Percentiles rank a stretch among this genome's conserved stretches.
phyloP scores from a whole-genome alignment of 2,888 invertebrate genomes.

The Agrochola lota region DNA sequence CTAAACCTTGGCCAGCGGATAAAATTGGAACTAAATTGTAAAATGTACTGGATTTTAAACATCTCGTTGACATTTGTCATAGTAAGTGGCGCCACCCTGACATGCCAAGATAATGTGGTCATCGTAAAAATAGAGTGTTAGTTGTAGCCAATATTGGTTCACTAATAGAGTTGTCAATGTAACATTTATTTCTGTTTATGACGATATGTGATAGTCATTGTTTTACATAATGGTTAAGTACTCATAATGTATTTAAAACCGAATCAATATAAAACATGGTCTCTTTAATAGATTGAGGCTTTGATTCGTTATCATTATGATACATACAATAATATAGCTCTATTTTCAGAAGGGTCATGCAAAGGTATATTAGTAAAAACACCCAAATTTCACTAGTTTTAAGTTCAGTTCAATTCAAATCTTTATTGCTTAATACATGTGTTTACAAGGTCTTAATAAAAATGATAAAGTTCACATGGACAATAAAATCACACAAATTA shows the following conservation, averaged over 20 bases:
- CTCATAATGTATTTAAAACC: neutral
- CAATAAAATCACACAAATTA: too few species aligned
- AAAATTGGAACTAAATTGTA: slow-evolving; percentile 13
- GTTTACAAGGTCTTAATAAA: too few species aligned
- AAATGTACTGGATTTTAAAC: slow-evolving; percentile 11
- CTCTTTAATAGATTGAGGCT: neutral
- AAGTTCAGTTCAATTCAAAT: too few species aligned
- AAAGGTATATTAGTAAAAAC: too few species aligned
- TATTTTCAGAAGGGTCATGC: too few species aligned
- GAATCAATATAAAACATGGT: neutral
- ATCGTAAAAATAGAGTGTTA: slow-evolving; percentile 46
- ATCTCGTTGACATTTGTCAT: neutral
- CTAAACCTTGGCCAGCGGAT: slow-evolving; percentile 7
- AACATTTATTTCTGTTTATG: slow-evolving; percentile 53
- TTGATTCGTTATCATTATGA: neutral
- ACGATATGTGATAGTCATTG: slow-evolving; percentile 17
- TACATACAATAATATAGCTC: neutral
- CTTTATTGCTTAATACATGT: too few species aligned
- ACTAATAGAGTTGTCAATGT: slow-evolving; percentile 48
- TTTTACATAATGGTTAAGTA: slow-evolving; percentile 35
- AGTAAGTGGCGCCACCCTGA: slow-evolving; percentile 42
- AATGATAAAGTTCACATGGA: too few species aligned
- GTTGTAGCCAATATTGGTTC: slow-evolving; percentile 40
- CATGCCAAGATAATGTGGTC: slow-evolving; percentile 53
- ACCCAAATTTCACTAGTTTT: neutral